Conservation (phyloP, 1,140 invertebrate genomes). For the Drosophila rufa region DNA sequence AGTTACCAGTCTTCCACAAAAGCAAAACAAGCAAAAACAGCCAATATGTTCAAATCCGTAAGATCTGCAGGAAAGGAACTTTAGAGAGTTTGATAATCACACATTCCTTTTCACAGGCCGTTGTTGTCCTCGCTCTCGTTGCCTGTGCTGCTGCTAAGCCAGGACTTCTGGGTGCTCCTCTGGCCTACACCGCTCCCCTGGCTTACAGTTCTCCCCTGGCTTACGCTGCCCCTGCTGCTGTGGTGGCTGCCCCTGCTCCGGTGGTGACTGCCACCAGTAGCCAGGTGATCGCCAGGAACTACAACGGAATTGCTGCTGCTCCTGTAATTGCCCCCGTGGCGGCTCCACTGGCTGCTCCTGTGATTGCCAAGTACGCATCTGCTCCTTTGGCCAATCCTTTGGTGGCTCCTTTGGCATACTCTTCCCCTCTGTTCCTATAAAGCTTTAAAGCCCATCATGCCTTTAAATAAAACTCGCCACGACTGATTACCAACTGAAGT, state of each 20-base stretch:
- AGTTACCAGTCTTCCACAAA: slow-evolving; percentile 35
- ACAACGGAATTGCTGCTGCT: slow-evolving; percentile 81
- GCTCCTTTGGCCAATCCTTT: slow-evolving; percentile 14
- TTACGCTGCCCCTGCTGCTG: slow-evolving; percentile 60
- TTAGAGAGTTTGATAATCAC: neutral
- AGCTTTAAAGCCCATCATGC: slow-evolving; percentile 7
- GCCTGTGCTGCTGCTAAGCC: slow-evolving; percentile 72
- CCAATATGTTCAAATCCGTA: slow-evolving; percentile 73
- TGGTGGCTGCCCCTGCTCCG: slow-evolving; percentile 72
- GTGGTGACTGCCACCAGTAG: slow-evolving; percentile 85
- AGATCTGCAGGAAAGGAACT: too few relatives aligned
- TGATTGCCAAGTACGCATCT: slow-evolving; percentile 44
- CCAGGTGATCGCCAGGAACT: slow-evolving; percentile 85
- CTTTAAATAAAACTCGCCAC: slow-evolving; percentile 38
- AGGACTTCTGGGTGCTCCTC: slow-evolving; percentile 36
- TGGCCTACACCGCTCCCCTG: too few relatives aligned
- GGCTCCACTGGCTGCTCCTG: slow-evolving; percentile 37
- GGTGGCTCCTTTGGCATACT: neutral
- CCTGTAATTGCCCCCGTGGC: slow-evolving; percentile 66
- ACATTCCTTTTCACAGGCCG: slow-evolving; percentile 49
- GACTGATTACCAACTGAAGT: slow-evolving; percentile 45
- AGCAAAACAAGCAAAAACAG: slow-evolving; percentile 15
- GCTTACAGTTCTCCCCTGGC: too few relatives aligned
- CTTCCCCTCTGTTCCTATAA: slow-evolving; percentile 30
- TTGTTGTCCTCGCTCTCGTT: slow-evolving; percentile 75